Base-by-base conservation (phyloP, 2,797 vertebrate species). In the Eupleurogrammus muticus region DNA sequence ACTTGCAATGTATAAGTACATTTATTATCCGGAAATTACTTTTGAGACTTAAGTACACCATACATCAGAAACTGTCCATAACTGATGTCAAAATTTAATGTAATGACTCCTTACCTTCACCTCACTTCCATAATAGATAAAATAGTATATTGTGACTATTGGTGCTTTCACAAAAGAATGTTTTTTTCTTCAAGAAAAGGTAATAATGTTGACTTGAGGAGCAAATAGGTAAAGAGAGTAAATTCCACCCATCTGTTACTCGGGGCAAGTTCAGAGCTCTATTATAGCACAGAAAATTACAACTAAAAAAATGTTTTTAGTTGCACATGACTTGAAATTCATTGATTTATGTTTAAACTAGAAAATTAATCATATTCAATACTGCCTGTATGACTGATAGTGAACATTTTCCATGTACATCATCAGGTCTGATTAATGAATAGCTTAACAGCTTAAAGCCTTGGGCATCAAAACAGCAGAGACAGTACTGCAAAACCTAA, bases 151-250 rank as follows among this genome's bases (percentile, higher is more conserved):
- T 21, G 23, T 14, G 7, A 49, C 11, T n/a, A 47, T 8, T 42
- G 14, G 17, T 1, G 16, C 35, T 44, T 59, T 59, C n/a, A 52
- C 11, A 44, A 4, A 13, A 14, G 5, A 44, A 51, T 1, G 14
- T 19, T 40, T 64, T 53, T n/a, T 19, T 40, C 53, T 53, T n/a
- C 23, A 50, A 44, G 60, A 16, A 46, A 64, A 40, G 40, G 32
- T 46, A 23, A 24, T 38, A 35, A 21, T 28, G n/a, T 34, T 16
- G 5, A 46, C 21, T 17, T 9, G 5, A 42, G 38, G 5, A 24
- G 59, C 2, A 49, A 20, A 42, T 0, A 1, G 19, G 8, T n/a
- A n/a, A 8, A 19, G n/a, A 16, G 7, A 9, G 28, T 28, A 3
- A 3, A 28, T 28, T 28, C 6, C 28, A 28, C 28, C 28, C 28